These are phyloP conservation scores for Adelges cooleyi DNA, from an alignment of 1,140 invertebrate genomes.

Conservation along the genomic window DNA sequence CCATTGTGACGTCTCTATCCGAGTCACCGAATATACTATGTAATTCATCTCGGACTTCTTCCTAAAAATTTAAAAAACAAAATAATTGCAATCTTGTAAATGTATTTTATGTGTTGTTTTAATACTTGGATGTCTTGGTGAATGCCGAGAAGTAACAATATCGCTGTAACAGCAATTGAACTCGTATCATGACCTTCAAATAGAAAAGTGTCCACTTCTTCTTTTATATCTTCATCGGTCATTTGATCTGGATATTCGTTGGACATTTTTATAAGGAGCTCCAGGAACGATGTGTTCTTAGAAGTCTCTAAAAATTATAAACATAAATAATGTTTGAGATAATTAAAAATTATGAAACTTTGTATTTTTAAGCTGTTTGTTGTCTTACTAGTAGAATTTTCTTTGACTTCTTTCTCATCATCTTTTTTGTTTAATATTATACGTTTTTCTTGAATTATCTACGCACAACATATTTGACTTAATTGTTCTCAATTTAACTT, in stretches of 20 bases:
- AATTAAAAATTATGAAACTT: no score
- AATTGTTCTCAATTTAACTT: no score
- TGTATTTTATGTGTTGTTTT: neutral
- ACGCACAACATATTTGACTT: neutral
- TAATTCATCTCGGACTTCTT: slow-evolving; percentile 48
- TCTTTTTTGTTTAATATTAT: neutral
- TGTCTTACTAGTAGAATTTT: no score
- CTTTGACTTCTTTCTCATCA: neutral
- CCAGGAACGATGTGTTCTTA: slow-evolving; percentile 37
- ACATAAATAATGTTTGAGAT: neutral
- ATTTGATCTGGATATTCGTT: slow-evolving; percentile 35
- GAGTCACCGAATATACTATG: slow-evolving; percentile 43
- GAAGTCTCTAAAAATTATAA: neutral
- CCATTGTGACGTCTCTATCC: slow-evolving; percentile 39
- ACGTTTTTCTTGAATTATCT: neutral
- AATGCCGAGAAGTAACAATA: slow-evolving; percentile 52
- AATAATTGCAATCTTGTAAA: neutral
- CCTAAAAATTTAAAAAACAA: slow-evolving; percentile 40
- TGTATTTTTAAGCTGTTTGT: no score
- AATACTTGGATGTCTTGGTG: slow-evolving; percentile 50
- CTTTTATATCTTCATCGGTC: slow-evolving; percentile 33
- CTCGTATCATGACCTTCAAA: slow-evolving; percentile 64
- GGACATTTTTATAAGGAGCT: slow-evolving; percentile 45
- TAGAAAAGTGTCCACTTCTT: slow-evolving; percentile 33
- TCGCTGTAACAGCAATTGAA: slow-evolving; percentile 52